Conservation (phyloP, 1,140 invertebrate genomes). For the Drosophila bocki region DNA sequence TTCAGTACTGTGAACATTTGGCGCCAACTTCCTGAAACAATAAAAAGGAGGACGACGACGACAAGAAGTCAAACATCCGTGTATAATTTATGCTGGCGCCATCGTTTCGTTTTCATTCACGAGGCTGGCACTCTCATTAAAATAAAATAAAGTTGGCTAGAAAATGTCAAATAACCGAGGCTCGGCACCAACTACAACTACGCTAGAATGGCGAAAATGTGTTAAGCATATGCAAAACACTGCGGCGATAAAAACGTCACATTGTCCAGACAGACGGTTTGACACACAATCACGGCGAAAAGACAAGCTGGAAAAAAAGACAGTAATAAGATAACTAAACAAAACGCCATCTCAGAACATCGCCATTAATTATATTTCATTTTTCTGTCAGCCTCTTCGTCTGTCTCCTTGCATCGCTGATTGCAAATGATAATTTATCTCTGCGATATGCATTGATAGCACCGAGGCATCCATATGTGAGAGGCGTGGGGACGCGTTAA, state of each 20-base stretch:
- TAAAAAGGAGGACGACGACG: slow-evolving; percentile 13
- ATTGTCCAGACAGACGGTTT: slow-evolving; percentile 24
- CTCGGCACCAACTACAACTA: not conserved
- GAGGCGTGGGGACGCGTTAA: slow-evolving; percentile 42
- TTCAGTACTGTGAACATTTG: slow-evolving; percentile 19
- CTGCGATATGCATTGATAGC: slow-evolving; percentile 50
- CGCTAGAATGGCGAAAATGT: slow-evolving; percentile 44
- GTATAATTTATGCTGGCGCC: slow-evolving; percentile 58
- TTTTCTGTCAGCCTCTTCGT: slow-evolving; percentile 5
- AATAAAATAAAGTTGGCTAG: slow-evolving; percentile 40
- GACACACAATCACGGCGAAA: slow-evolving; percentile 21
- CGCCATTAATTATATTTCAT: slow-evolving; percentile 51
- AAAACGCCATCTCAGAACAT: slow-evolving; percentile 26
- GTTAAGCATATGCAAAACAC: slow-evolving; percentile 56
- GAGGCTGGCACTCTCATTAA: slow-evolving; percentile 47
- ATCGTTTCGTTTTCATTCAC: slow-evolving; percentile 24
- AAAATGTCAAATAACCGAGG: slow-evolving; percentile 22
- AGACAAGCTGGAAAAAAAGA: slow-evolving; percentile 7
- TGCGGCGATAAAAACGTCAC: slow-evolving; percentile 34
- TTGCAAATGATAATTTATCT: slow-evolving; percentile 61
- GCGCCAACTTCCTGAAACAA: slow-evolving; percentile 31
- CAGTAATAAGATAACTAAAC: slow-evolving; percentile 35
- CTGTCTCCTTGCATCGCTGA: slow-evolving; percentile 24
- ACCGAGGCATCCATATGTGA: slow-evolving; percentile 29
- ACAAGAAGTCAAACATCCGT: slow-evolving; percentile 36